A percentile compares a stretch with the other conserved stretches of the same genome.
Conservation (phyloP, 2,113 vertebrate species). For the Hemibates koningsi region DNA sequence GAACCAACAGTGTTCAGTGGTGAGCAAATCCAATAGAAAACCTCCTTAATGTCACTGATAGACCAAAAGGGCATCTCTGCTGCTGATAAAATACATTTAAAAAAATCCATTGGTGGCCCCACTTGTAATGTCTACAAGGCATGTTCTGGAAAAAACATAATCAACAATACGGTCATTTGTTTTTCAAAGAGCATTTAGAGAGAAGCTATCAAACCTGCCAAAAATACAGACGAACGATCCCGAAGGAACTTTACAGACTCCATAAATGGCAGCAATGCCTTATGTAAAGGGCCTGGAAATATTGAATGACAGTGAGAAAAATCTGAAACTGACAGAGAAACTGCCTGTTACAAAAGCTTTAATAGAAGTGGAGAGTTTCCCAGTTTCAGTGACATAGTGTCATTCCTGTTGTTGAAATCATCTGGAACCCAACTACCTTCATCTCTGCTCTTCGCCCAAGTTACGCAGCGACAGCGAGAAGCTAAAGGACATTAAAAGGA, state of each 20-base stretch:
- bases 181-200: background rate
- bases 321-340: background rate
- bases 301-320: background rate
- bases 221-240: background rate
- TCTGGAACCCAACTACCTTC: background rate
- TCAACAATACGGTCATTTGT: background rate
- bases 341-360: fast-evolving
- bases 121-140: background rate
- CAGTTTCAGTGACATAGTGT: background rate
- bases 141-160: background rate
- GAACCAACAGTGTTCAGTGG: background rate
- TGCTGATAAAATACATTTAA: background rate
- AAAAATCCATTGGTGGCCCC: background rate
- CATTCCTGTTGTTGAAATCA: background rate
- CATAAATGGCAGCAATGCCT: background rate
- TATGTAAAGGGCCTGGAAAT: fast-evolving
- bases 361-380: background rate
- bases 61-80: background rate
- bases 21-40: background rate
- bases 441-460: background rate
- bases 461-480: background rate
- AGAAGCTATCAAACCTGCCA: background rate
- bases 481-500: background rate
- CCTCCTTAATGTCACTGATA: background rate
- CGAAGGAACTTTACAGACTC: background rate